Evolutionary conservation across 2,888 invertebrate species (phyloP).

Genomic region (Acanthosepion esculentum): DNA sequence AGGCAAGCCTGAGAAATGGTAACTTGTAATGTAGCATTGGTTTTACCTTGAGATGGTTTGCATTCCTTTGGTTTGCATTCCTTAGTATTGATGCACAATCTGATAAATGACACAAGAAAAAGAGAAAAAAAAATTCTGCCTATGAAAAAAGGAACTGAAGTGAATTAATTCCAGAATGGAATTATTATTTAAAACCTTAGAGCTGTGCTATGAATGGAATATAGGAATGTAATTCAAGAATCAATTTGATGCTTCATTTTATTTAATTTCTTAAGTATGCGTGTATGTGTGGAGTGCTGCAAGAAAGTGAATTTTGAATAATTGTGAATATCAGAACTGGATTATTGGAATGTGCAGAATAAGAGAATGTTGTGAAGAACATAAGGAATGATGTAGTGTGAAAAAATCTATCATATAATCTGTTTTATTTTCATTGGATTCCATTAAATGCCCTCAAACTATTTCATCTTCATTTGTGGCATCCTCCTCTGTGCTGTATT

Average conservation of each 20-base stretch:
- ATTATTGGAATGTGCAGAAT: background rate
- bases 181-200: background rate
- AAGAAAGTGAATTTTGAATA: background rate
- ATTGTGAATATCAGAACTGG: background rate
- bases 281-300: background rate
- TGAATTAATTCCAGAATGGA: too few relatives aligned
- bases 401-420: too few relatives aligned
- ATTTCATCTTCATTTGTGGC: too few relatives aligned
- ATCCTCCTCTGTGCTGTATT: too few relatives aligned
- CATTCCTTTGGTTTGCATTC: background rate
- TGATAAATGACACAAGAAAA: background rate
- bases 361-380: background rate
- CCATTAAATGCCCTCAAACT: too few relatives aligned
- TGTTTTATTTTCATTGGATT: too few relatives aligned
- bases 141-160: background rate
- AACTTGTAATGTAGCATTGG: background rate
- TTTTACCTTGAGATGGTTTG: slow-evolving; percentile 15
- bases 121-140: background rate
- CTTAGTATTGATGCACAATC: background rate
- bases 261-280: background rate
- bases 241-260: background rate
- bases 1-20: background rate
- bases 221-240: background rate
- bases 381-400: too few relatives aligned
- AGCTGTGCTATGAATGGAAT: background rate